Evolutionary conservation across 2,888 invertebrate genomes (phyloP), one percentile per base, ranked within the genome.

Genomic region (Ichneumoninae sp.): DNA sequence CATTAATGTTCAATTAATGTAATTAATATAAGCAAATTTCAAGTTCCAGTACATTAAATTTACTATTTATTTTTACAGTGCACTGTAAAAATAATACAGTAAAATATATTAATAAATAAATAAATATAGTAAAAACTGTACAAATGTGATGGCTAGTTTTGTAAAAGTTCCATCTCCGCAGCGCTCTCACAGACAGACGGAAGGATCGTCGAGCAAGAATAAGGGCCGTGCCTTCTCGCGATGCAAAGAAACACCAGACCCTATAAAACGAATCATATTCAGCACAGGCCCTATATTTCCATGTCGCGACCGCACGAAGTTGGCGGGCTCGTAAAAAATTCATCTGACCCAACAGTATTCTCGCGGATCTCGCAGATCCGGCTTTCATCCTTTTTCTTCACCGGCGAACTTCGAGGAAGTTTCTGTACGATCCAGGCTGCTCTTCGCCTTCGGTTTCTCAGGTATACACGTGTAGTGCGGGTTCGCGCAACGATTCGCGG

Each of bases 241-340:
- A n/a, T 52, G 52, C n/a, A 66, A 66, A 52, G 63, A 75, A 66
- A 40, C 66, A 76, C 40, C 52, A 30, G 30, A 5, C 13, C 66
- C 40, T 22, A 40, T 13, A 40, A 60, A 60, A 13, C 22, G 22
- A 30, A 60, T 60, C 60, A 13, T 47, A 60, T 63, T 44, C 19
- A 19, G 4, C 19, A 26, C 47, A 6, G 16, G 1, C 60, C 57
- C 82, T 77, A 40, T 33, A 74, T 60, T 30, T 47, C 66, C 71
- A 40, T 54, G 52, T 36, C 36, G 13, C 52, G 65, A 47, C 3
- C 73, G 83, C 77, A 77, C 69, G 57, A 52, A 65, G 50, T 75
- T 52, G n/a, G 50, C 75, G 30, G 50, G 65, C 63, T 89, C 81
- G 89, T 89, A 89, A 89, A 89, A 89, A 89, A 89, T 89, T 87